These are phyloP conservation scores for Centropristis striata DNA, from an alignment of 2,113 vertebrate species.

Conservation along the genomic window DNA sequence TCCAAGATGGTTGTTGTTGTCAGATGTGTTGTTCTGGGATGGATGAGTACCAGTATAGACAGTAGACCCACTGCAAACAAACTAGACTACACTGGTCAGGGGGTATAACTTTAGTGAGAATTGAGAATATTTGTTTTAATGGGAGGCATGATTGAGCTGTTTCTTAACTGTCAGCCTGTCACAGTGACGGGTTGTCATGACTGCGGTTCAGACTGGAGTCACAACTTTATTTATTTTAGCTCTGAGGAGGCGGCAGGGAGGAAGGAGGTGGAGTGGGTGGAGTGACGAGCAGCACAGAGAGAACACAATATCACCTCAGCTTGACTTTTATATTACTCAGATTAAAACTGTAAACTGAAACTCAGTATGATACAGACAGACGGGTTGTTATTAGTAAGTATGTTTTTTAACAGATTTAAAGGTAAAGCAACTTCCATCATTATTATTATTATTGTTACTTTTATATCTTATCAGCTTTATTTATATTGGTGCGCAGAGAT, in stretches of 20 bases:
- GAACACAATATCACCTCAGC: background rate
- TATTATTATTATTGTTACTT: background rate
- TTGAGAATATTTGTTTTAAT: background rate
- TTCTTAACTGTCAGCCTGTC: background rate
- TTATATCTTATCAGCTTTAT: background rate
- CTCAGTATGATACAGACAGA: background rate
- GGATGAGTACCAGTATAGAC: no score
- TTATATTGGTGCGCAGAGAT: background rate
- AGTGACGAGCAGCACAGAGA: background rate
- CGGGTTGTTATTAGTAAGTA: no score
- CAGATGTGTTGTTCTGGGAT: no score
- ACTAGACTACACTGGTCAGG: no score
- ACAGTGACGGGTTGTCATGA: background rate
- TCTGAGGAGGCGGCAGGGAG: conserved; percentile 1
- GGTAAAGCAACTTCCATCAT: background rate
- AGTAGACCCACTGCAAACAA: no score
- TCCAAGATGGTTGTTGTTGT: no score
- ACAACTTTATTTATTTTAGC: background rate
- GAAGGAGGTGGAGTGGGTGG: background rate
- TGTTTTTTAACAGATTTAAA: background rate
- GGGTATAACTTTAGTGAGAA: background rate
- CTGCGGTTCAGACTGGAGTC: background rate
- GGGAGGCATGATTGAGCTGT: background rate
- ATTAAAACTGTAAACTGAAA: background rate
- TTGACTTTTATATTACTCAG: background rate